Base-by-base conservation (phyloP, 2,113 vertebrate genomes). In the Brachypteracias leptosomus region DNA sequence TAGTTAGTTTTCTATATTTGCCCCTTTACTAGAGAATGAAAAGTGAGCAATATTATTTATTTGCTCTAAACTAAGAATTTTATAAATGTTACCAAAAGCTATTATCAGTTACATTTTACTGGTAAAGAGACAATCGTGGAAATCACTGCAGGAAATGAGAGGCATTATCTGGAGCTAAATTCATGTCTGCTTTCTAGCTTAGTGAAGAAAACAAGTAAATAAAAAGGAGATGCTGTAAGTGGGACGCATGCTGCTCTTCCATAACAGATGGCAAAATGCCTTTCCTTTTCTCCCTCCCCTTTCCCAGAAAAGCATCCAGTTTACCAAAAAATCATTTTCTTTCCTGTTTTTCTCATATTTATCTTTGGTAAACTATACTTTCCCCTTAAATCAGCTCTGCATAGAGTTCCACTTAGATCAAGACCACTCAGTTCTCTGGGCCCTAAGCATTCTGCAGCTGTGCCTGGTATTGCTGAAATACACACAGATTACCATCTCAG, bases 401-500 rank as follows among this genome's bases (percentile, higher is more conserved):
- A 68, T 1, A 59, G 47, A 65, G 31, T 44, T 79, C 67, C 67
- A 38, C 67, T 88, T 71, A 49, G 49, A 58, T 87, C 66, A 83
- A 80, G 66, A 91, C 16, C 66, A 71, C 55, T 35, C 10, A 0
- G 73, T 71, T 80, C 54, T 85, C 80, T 84, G 70, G 70, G 59
- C 52, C 67, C 82, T 47, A 87, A 87, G 54, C 33, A 85, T 65
- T 59, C 47, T 88, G 63, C 74, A 89, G 47, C 76, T 91, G 78
- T 62, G 74, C 26, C 58, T 91, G 61, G 31, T 75, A 51, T 31
- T 80, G 71, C 70, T 65, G 75, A 89, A 86, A 88, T 82, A 95
- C 36, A 95, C 93, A 92, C 31, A 90, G 90, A 83, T 85, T 80
- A 90, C 13, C 33, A 75, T 46, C 77, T 88, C 46, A 49, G 77